phyloP scores from a whole-genome alignment of 2,113 vertebrate genomes.

The Diadophis punctatus region DNA sequence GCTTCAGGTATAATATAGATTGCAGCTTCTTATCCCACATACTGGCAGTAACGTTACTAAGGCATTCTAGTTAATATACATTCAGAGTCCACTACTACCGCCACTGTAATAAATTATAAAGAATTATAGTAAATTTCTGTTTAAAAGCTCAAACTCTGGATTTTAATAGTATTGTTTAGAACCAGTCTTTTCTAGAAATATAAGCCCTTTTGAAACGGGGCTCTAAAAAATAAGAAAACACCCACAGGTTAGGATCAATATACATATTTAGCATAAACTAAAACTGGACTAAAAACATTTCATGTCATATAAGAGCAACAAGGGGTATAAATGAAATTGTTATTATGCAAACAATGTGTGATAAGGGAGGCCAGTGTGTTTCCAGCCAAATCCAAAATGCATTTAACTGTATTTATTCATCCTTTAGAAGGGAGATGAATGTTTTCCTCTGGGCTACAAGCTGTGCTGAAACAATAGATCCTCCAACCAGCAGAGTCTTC shows the following conservation, averaged over 20 bases:
- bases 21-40: constrained; percentile 28
- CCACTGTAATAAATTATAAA: background rate
- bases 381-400: background rate
- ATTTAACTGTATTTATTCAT: background rate
- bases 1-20: constrained; percentile 24
- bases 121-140: constrained; percentile 1
- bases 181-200: background rate
- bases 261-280: background rate
- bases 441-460: background rate
- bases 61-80: background rate
- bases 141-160: background rate
- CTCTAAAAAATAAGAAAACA: background rate
- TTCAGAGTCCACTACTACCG: background rate
- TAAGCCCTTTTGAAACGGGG: background rate
- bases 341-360: background rate
- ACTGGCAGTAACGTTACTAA: background rate
- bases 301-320: background rate
- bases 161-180: constrained; percentile 18
- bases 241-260: background rate
- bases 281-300: background rate
- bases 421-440: background rate
- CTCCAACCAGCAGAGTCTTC: background rate
- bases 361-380: background rate
- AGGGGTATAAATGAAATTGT: background rate
- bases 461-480: background rate